Evolutionary conservation across 2,888 invertebrate species (phyloP), one percentile per base, ranked within the genome.

Genomic region (Zonitis immaculata): DNA sequence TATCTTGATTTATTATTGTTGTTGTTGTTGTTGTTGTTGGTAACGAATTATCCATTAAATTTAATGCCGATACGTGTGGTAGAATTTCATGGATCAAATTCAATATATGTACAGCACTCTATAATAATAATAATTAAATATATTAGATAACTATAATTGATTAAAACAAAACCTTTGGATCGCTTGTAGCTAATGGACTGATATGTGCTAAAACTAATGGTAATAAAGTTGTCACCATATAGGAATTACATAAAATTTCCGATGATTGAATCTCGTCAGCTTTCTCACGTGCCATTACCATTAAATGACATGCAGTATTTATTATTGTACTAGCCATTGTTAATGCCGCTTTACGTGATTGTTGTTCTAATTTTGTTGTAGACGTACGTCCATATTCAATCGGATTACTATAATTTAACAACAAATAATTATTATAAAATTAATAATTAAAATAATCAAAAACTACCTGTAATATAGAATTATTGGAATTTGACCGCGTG

Each of bases 401-500:
- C 3, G 76, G 76, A 65, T 76, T 76, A 57, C 76, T 76, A 56
- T 25, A 65, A 68, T 61, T 20, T 30, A 25, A 35, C 26, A 32
- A 39, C n/a, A 22, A 22, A 8, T 28, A n/a, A n/a, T n/a, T n/a
- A 39, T 9, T 5, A 42, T 32, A 26, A 22, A 20, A 8, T 47
- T 48, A 39, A 20, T 20, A 4, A 4, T 22, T 22, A 22, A 22
- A n/a, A 42, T 51, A 45, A 53, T 35, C 5, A 51, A 25, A 43
- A 62, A 59, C 62, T 75, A 88, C 85, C 88, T 90, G 77, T 85
- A 93, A 71, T 97, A 98, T 12, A 97, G 79, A 44, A 98, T 82
- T 68, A 90, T 88, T 0, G 98, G 97, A 68, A 98, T 86, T 78
- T 98, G 98, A 8, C 98, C 98, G 49, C 97, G 82, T 0, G 91